These are phyloP conservation scores for Gonocerus acuteangulatus DNA, from an alignment of 2,888 invertebrate genomes.

Conservation along the genomic window DNA sequence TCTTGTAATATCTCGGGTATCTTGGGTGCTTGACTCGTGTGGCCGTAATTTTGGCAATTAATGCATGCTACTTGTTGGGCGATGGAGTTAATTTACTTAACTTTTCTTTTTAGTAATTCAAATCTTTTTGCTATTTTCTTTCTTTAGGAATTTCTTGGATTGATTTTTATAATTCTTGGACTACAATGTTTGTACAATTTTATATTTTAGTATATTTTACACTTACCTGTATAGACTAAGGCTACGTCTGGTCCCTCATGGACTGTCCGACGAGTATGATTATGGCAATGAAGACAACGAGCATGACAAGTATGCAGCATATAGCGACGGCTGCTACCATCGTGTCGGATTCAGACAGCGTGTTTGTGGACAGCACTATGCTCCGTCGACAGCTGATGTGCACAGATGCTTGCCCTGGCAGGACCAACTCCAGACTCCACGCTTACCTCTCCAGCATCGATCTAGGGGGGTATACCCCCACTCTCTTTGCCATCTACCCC, in stretches of 20 bases:
- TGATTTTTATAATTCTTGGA: too few relatives aligned
- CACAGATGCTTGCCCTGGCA: neutral
- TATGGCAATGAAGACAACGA: conserved; percentile 72
- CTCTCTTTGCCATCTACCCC: conserved; percentile 4
- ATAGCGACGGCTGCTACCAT: conserved; percentile 80
- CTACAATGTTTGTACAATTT: too few relatives aligned
- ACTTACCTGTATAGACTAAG: conserved; percentile 1
- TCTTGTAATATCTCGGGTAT: too few relatives aligned
- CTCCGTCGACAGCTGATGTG: conserved; percentile 3
- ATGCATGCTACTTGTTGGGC: too few relatives aligned
- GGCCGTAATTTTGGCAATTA: too few relatives aligned
- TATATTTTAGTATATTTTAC: too few relatives aligned
- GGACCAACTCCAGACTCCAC: neutral
- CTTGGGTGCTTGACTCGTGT: too few relatives aligned
- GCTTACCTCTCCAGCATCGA: conserved; percentile 29
- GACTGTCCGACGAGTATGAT: conserved; percentile 75
- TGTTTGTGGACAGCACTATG: conserved; percentile 15
- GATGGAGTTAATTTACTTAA: too few relatives aligned
- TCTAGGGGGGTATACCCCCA: conserved; percentile 2
- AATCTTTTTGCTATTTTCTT: too few relatives aligned
- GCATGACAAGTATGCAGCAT: conserved; percentile 70
- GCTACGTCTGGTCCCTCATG: conserved; percentile 44
- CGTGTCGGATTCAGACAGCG: conserved; percentile 40
- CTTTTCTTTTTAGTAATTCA: too few relatives aligned
- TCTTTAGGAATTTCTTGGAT: too few relatives aligned